Percentiles rank a stretch among this genome's conserved stretches.
Conservation (phyloP, 92 coral and sea anemone species). For the Umimayanthus chanpuru region DNA sequence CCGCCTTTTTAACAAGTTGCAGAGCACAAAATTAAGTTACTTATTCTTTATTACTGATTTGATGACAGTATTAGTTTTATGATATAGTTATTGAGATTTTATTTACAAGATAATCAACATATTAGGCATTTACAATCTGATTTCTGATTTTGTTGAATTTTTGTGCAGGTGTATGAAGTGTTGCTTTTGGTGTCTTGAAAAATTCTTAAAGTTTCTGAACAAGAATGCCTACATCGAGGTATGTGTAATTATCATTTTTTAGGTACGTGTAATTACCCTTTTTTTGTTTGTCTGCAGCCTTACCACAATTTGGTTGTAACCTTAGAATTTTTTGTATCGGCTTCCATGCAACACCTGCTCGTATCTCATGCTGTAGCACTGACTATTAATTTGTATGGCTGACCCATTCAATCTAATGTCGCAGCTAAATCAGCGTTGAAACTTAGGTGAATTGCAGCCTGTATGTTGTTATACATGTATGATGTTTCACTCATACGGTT, state of each 20-base stretch:
- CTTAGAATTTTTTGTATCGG: too few species aligned
- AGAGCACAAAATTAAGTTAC: too few species aligned
- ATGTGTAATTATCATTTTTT: not conserved
- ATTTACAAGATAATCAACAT: not conserved
- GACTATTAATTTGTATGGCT: too few species aligned
- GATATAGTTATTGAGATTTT: not conserved
- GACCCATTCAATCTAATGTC: too few species aligned
- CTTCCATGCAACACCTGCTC: too few species aligned
- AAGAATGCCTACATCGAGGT: slow-evolving; percentile 99
- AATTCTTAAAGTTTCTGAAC: slow-evolving; percentile 93
- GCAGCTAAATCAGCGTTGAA: not conserved
- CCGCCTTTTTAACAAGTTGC: too few species aligned
- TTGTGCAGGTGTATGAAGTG: slow-evolving; percentile 87
- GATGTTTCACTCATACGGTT: not conserved
- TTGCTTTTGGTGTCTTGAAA: slow-evolving; percentile 99
- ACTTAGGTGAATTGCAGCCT: not conserved
- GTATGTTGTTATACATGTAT: not conserved
- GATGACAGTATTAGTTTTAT: not conserved
- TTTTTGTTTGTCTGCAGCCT: not conserved
- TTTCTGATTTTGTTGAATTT: not conserved
- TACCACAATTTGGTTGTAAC: too few species aligned
- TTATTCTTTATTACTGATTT: not conserved
- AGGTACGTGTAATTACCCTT: too few species aligned
- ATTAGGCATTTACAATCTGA: not conserved
- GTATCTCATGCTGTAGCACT: too few species aligned